phyloP scores from a whole-genome alignment of 1,140 invertebrate species.

The Platyscapa corneri region DNA sequence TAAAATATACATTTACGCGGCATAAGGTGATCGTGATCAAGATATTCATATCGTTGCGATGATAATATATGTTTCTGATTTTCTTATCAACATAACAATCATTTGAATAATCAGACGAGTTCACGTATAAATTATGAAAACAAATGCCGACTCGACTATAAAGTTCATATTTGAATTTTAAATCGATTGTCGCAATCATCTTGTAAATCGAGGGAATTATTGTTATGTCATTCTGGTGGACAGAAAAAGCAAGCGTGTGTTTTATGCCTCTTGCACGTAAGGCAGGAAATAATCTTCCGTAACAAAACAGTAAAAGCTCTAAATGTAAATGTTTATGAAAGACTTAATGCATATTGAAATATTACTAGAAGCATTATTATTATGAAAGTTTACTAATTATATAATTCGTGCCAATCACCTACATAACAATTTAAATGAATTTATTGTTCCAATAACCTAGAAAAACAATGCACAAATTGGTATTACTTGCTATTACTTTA shows the following conservation, averaged over 20 bases:
- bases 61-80: neutral
- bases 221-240: neutral
- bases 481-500: neutral
- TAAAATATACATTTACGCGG: neutral
- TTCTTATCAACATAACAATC: neutral
- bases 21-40: neutral
- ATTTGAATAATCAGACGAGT: conserved; percentile 1
- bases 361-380: too few species aligned
- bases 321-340: neutral
- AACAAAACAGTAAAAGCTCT: neutral
- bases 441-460: neutral
- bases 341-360: too few species aligned
- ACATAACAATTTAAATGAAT: neutral
- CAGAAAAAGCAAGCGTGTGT: neutral
- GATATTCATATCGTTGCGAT: neutral
- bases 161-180: conserved; percentile 43
- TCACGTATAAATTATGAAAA: conserved; percentile 16
- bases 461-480: neutral
- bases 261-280: neutral
- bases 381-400: too few species aligned
- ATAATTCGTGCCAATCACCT: neutral
- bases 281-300: neutral
- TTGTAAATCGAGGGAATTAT: neutral
- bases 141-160: neutral
- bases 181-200: conserved; percentile 1